Conservation (phyloP, 2,113 vertebrate genomes). For the Heterotilapia buettikoferi region DNA sequence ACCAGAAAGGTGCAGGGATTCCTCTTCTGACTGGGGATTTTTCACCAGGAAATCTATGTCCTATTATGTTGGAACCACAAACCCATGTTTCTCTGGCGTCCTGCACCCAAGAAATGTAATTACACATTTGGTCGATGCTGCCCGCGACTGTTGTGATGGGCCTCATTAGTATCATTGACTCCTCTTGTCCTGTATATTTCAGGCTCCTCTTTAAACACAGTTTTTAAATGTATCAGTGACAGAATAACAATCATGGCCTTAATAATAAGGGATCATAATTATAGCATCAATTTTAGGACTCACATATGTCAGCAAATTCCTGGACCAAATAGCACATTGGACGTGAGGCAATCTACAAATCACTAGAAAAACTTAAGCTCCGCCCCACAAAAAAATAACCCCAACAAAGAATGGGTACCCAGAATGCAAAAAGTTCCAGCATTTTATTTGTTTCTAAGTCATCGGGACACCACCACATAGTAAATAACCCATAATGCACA, state of each 20-base stretch:
- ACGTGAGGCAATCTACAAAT: neutral
- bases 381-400: neutral
- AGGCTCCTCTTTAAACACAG: neutral
- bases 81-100: too few species aligned
- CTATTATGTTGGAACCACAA: neutral
- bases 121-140: neutral
- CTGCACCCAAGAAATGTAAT: neutral
- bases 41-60: neutral
- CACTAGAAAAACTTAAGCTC: neutral
- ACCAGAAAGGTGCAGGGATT: neutral
- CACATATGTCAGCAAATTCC: neutral
- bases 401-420: neutral
- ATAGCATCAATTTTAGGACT: neutral
- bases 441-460: neutral
- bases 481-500: neutral
- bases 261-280: neutral
- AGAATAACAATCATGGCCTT: neutral
- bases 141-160: neutral
- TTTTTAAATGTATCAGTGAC: neutral
- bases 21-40: neutral
- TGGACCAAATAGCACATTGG: neutral
- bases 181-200: neutral
- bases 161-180: neutral
- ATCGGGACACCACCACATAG: neutral
- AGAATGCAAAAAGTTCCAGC: neutral